These are phyloP conservation scores for Pachyuromys duprasi DNA, from an alignment of 2,797 vertebrate species.

Conservation along the genomic window DNA sequence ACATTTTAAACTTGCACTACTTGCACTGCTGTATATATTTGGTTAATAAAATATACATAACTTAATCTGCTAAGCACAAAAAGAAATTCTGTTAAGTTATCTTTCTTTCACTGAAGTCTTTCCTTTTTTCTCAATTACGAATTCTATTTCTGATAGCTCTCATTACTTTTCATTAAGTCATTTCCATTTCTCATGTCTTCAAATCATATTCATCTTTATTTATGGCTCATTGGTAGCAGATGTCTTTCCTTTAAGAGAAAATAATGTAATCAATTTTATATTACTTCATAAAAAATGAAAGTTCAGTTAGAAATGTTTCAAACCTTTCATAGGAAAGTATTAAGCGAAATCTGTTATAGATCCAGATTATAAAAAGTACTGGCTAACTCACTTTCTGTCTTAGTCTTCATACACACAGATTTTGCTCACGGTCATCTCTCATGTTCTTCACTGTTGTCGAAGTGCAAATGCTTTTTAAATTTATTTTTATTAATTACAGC, in stretches of 20 bases:
- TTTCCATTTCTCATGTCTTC: not conserved
- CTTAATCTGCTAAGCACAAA: not conserved
- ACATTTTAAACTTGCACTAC: not conserved
- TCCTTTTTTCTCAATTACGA: not conserved
- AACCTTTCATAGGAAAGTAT: not conserved
- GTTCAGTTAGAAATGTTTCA: not conserved
- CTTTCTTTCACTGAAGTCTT: not conserved
- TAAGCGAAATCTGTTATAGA: not conserved
- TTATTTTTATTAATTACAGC: too few species aligned
- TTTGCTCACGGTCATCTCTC: not conserved
- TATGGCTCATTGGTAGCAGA: not conserved
- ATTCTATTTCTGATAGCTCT: not conserved
- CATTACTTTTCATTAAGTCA: not conserved
- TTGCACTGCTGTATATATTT: fast-evolving
- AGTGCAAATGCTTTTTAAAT: not conserved
- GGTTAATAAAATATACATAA: not conserved
- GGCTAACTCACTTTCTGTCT: not conserved
- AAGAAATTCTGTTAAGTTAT: not conserved
- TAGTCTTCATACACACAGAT: not conserved
- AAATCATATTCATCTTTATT: not conserved
- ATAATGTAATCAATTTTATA: not conserved
- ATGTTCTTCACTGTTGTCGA: not conserved
- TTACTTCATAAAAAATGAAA: not conserved
- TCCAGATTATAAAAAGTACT: not conserved
- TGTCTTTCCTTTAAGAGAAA: not conserved